phyloP scores from a whole-genome alignment of 2,113 vertebrate genomes.

The Erpornis zantholeuca region DNA sequence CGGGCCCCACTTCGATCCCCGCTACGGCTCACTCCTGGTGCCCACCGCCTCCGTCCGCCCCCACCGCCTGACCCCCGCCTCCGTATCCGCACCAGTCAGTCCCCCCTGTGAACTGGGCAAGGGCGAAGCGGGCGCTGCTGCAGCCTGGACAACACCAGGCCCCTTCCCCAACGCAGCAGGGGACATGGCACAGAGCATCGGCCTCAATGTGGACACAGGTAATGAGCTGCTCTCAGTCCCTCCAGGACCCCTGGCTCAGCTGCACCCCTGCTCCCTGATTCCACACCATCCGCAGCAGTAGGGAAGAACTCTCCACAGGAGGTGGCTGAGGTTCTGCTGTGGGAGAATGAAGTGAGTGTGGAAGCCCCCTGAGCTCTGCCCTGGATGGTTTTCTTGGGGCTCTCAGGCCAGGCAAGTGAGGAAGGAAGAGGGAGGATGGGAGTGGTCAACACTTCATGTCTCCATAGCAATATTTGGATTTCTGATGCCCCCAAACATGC shows the following conservation, averaged over 20 bases:
- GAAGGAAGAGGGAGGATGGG: background rate
- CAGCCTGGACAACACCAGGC: constrained; percentile 80
- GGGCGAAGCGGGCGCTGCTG: constrained; percentile 74
- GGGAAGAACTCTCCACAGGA: rapidly evolving
- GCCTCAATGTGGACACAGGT: constrained; percentile 94
- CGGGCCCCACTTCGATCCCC: constrained; percentile 88
- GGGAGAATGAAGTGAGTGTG: background rate
- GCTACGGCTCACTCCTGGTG: constrained; percentile 88
- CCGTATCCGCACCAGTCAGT: constrained; percentile 76
- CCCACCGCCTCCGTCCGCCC: constrained; percentile 84
- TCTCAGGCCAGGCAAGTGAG: background rate
- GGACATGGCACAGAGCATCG: constrained; percentile 82
- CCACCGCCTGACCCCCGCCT: constrained; percentile 80
- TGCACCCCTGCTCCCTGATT: background rate
- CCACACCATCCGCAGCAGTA: rapidly evolving
- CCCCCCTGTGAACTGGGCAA: constrained; percentile 88
- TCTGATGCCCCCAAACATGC: background rate
- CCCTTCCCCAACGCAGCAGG: constrained; percentile 81
- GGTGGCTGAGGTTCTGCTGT: background rate
- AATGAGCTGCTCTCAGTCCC: background rate
- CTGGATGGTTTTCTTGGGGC: background rate
- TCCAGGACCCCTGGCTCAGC: rapidly evolving
- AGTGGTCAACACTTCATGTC: background rate
- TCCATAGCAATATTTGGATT: background rate
- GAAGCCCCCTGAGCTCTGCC: background rate